phyloP scores from a whole-genome alignment of 2,888 invertebrate species.

The Bugulina stolonifera region DNA sequence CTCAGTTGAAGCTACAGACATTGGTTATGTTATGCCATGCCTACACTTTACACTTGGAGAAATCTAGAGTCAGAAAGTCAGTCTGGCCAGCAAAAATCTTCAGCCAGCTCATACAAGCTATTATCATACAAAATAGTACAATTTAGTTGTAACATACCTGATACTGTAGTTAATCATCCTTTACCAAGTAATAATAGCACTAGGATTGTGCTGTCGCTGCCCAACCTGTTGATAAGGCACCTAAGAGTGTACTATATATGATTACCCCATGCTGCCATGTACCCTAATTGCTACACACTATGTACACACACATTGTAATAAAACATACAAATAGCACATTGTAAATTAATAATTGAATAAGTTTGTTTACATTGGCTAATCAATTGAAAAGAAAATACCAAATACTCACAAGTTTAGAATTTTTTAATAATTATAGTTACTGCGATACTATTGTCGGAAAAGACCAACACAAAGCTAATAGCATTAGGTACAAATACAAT shows the following conservation, averaged over 20 bases:
- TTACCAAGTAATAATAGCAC: neutral
- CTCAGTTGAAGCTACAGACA: too few relatives aligned
- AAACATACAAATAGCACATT: too few relatives aligned
- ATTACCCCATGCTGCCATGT: neutral
- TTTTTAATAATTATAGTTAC: neutral
- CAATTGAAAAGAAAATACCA: neutral
- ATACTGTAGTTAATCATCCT: neutral
- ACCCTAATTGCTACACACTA: neutral
- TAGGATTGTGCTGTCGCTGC: neutral
- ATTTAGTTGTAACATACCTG: too few relatives aligned
- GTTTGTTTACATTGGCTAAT: neutral
- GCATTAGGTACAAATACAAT: neutral
- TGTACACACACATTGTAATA: neutral
- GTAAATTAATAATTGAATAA: neutral
- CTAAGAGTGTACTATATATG: neutral
- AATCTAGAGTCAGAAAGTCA: too few relatives aligned
- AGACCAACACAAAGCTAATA: neutral
- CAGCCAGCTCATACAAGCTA: too few relatives aligned
- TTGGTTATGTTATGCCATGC: too few relatives aligned
- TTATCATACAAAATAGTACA: too few relatives aligned
- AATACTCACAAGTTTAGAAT: neutral
- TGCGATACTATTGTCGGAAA: neutral
- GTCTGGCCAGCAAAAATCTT: too few relatives aligned
- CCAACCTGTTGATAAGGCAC: neutral
- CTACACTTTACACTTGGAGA: too few relatives aligned